These are phyloP conservation scores for Euplexia lucipara DNA, from an alignment of 2,888 invertebrate species.

Conservation along the genomic window DNA sequence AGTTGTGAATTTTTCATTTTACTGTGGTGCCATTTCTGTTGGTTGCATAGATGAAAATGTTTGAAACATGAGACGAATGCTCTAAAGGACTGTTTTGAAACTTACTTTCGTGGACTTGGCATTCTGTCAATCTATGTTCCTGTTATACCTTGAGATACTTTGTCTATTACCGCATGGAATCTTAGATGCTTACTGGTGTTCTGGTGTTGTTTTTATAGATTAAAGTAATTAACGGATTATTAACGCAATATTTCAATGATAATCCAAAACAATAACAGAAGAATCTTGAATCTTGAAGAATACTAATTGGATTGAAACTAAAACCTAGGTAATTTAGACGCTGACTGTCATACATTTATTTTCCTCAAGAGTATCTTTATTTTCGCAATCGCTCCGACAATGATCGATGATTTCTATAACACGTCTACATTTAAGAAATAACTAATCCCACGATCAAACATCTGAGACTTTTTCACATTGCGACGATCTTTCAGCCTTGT, in stretches of 20 bases:
- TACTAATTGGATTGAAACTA: neutral
- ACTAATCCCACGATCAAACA: constrained; percentile 33
- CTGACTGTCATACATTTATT: constrained; percentile 1
- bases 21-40: constrained; percentile 29
- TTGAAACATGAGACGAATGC: constrained; percentile 26
- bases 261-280: too few relatives aligned
- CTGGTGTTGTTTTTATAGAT: neutral
- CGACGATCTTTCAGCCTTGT: constrained; percentile 24
- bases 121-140: neutral
- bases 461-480: constrained; percentile 39
- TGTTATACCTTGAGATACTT: neutral
- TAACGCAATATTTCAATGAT: too few relatives aligned
- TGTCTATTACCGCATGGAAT: neutral
- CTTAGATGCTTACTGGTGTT: too few relatives aligned
- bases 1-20: constrained; percentile 60
- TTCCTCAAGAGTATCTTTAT: constrained; percentile 5
- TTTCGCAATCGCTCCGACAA: constrained; percentile 19
- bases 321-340: neutral
- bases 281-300: too few relatives aligned
- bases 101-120: neutral
- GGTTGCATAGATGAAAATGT: constrained; percentile 31
- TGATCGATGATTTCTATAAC: constrained; percentile 42
- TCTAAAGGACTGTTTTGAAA: constrained; percentile 6
- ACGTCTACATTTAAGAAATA: constrained; percentile 33
- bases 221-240: too few relatives aligned